These are phyloP conservation scores for Diloba caeruleocephala DNA, from an alignment of 2,888 invertebrate species.

Conservation along the genomic window DNA sequence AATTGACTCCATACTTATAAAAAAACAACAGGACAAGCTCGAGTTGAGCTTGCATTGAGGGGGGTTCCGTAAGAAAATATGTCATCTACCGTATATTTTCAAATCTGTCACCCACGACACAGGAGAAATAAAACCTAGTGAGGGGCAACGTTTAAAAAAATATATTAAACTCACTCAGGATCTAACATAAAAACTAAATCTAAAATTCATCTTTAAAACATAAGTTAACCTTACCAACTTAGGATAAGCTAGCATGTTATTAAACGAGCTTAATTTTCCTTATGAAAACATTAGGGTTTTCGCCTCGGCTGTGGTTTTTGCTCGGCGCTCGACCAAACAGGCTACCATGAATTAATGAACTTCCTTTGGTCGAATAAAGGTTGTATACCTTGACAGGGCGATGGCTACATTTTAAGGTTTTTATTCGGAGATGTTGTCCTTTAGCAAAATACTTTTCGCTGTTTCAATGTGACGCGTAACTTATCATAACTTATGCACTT, in stretches of 20 bases:
- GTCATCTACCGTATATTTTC: too few relatives aligned
- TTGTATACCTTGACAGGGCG: not conserved
- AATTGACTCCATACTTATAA: too few relatives aligned
- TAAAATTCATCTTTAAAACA: conserved; percentile 22
- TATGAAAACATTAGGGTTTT: conserved; percentile 47
- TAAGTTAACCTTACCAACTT: conserved; percentile 19
- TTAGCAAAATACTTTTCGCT: too few relatives aligned
- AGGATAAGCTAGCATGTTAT: conserved; percentile 26
- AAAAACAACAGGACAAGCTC: too few relatives aligned
- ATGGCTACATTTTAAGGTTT: conserved; percentile 3
- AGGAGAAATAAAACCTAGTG: too few relatives aligned
- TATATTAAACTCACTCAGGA: not conserved
- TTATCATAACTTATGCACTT: too few relatives aligned
- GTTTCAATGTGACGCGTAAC: too few relatives aligned
- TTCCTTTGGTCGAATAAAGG: conserved; percentile 37
- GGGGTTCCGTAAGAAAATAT: too few relatives aligned
- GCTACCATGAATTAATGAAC: conserved; percentile 62
- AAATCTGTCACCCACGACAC: too few relatives aligned
- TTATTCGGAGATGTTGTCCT: too few relatives aligned
- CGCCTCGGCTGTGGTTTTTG: conserved; percentile 31
- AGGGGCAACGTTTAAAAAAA: too few relatives aligned
- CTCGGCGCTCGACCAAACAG: conserved; percentile 45
- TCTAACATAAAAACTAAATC: not conserved
- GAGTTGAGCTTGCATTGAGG: too few relatives aligned
- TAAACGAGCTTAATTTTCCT: conserved; percentile 40